phyloP scores from a whole-genome alignment of 1,140 invertebrate species.

The Scaptomyza pallida region DNA sequence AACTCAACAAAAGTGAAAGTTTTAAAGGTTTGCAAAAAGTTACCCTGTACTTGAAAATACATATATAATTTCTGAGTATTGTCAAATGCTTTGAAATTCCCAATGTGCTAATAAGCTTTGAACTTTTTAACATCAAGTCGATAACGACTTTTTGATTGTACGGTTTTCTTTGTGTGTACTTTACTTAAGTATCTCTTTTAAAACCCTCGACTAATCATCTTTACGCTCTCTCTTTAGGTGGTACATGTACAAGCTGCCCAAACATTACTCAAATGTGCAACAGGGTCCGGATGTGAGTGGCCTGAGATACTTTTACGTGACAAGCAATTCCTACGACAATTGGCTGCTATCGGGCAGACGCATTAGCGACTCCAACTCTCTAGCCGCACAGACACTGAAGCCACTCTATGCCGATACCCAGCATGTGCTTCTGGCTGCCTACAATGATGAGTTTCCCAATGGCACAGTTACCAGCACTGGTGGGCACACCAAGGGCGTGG shows the following conservation, averaged over 20 bases:
- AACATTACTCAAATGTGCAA: constrained; percentile 84
- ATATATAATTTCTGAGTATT: too few species aligned
- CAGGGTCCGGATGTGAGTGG: constrained; percentile 85
- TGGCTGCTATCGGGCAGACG: constrained; percentile 89
- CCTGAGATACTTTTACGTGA: constrained; percentile 90
- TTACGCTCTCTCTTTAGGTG: constrained; percentile 87
- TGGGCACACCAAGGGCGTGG: constrained; percentile 94
- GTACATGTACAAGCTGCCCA: constrained; percentile 93
- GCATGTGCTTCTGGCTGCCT: constrained; percentile 87
- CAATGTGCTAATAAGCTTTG: too few species aligned
- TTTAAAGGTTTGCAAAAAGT: too few species aligned
- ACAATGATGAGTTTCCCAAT: constrained; percentile 93
- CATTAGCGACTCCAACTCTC: constrained; percentile 89
- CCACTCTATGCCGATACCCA: constrained; percentile 86
- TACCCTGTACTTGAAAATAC: too few species aligned
- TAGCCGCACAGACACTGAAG: constrained; percentile 89
- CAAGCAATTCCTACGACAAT: constrained; percentile 85
- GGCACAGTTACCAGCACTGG: constrained; percentile 85
- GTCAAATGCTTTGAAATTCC: too few species aligned
- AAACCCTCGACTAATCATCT: neutral
- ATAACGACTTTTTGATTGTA: too few species aligned
- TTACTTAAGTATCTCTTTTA: too few species aligned
- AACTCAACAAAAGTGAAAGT: too few species aligned
- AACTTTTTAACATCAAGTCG: too few species aligned
- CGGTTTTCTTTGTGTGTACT: too few species aligned